phyloP scores from a whole-genome alignment of 2,113 vertebrate species.

The Nothobranchius furzeri region DNA sequence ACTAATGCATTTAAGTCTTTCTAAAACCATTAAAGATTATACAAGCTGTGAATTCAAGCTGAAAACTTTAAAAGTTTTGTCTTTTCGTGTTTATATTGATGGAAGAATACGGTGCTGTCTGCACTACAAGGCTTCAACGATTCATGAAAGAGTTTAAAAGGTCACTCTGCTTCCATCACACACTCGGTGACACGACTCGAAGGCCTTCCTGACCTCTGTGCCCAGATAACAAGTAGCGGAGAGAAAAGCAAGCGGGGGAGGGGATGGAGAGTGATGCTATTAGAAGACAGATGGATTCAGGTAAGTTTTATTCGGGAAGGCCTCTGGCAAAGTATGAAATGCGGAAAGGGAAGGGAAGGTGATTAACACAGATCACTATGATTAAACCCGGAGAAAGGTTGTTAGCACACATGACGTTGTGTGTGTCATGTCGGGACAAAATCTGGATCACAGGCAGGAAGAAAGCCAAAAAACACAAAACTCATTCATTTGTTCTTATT shows the following conservation, averaged over 20 bases:
- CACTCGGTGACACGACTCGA: slow-evolving; percentile 87
- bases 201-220: slow-evolving; percentile 88
- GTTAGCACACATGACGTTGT: slow-evolving; percentile 78
- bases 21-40: not conserved
- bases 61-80: too few species aligned
- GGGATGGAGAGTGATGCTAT: slow-evolving; percentile 85
- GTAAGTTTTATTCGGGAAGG: slow-evolving; percentile 88
- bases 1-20: not conserved
- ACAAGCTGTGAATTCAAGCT: not conserved
- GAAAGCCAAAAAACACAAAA: slow-evolving; percentile 50
- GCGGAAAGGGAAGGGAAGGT: slow-evolving; percentile 85
- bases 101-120: slow-evolving; percentile 5
- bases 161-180: slow-evolving; percentile 87
- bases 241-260: slow-evolving; percentile 54
- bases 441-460: slow-evolving; percentile 41
- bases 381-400: slow-evolving; percentile 86
- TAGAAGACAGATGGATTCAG: slow-evolving; percentile 86
- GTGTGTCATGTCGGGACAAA: slow-evolving; percentile 66
- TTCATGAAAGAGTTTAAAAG: slow-evolving; percentile 85
- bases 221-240: slow-evolving; percentile 80
- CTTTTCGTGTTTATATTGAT: not conserved
- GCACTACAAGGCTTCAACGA: slow-evolving; percentile 79
- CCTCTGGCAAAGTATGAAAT: slow-evolving; percentile 86
- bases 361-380: slow-evolving; percentile 82
- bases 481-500: slow-evolving; percentile 22